These are phyloP conservation scores for Eurystomus gularis DNA, from an alignment of 2,113 vertebrate genomes.

Conservation along the genomic window DNA sequence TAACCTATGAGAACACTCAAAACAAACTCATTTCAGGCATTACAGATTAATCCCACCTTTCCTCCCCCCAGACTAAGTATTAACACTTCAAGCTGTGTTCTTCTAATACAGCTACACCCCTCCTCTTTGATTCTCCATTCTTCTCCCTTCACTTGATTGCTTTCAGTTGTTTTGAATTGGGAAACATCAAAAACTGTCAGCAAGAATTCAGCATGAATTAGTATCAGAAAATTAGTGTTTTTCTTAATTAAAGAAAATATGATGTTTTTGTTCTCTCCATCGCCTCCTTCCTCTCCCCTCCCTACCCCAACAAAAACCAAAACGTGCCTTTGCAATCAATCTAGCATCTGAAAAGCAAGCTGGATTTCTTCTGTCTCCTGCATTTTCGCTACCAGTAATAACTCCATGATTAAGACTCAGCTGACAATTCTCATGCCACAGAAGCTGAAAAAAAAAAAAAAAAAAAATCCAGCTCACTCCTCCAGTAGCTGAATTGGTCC, in stretches of 20 bases:
- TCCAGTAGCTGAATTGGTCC: constrained; percentile 5
- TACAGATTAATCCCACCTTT: background rate
- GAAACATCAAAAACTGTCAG: constrained; percentile 16
- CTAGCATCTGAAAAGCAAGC: constrained; percentile 12
- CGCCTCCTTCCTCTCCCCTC: background rate
- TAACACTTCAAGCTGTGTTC: background rate
- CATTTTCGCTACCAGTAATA: constrained; percentile 34
- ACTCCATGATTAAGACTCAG: constrained; percentile 49
- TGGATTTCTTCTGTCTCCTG: constrained; percentile 3
- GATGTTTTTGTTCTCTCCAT: background rate
- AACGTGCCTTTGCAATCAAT: background rate
- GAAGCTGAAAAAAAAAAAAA: constrained; percentile 16
- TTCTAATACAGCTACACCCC: background rate
- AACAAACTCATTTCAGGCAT: background rate
- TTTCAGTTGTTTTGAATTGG: constrained; percentile 28
- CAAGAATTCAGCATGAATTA: constrained; percentile 15
- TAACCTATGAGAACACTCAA: background rate
- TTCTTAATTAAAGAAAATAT: constrained; percentile 44
- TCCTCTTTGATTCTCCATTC: constrained; percentile 1
- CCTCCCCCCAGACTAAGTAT: background rate
- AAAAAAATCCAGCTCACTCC: constrained; percentile 29
- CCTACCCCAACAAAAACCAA: background rate
- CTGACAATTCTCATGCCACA: constrained; percentile 15
- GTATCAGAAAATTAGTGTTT: constrained; percentile 24
- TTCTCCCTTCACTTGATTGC: background rate